Evolutionary conservation across 1,140 invertebrate genomes (phyloP), one percentile per base, ranked within the genome.

Genomic region (Oncopeltus fasciatus): DNA sequence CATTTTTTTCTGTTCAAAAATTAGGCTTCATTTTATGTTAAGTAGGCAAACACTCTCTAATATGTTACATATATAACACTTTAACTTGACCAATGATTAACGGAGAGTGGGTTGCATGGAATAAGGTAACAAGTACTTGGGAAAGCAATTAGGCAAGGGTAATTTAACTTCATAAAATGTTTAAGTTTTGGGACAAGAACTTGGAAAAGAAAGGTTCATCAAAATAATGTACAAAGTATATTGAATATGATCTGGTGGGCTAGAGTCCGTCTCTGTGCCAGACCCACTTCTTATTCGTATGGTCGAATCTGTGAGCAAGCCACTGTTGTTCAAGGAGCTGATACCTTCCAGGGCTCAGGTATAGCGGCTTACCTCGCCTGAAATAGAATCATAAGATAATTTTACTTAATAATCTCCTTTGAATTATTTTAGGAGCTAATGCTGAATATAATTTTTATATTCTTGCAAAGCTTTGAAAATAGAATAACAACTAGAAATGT

Each of bases 291-390:
- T 90, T 89, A 72, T 88, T 90, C 59, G 86, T 90, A 70, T 93
- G 90, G 70, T 92, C 90, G 73, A 95, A 94, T 68, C 86, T 82
- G 76, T 97, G 93, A 24, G 90, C 86, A n/a, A 96, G 73, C 94
- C 94, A 98, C 76, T 97, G 93, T 66, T 91, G 86, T 74, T 96
- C 87, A 64, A 98, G 76, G 53, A 97, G 76, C 70, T 87, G 83
- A 71, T 94, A 95, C 21, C 95, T 82, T 70, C 92, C 91, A 68
- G 85, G 80, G 73, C 88, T 91, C 68, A 97, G 76, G 76, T 91
- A 96, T 53, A 98, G 76, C 16, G 94, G 94, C 76, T 95, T 96
- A 56, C 94, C 94, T 58, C 94, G 84, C 73, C 92, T 95, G 75
- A 24, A 81, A n/a, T n/a, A n/a, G n/a, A n/a, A n/a, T n/a, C n/a